Evolutionary conservation across 2,113 vertebrate species (phyloP), one percentile per base, ranked within the genome.

Genomic region (Brachyistius frenatus): DNA sequence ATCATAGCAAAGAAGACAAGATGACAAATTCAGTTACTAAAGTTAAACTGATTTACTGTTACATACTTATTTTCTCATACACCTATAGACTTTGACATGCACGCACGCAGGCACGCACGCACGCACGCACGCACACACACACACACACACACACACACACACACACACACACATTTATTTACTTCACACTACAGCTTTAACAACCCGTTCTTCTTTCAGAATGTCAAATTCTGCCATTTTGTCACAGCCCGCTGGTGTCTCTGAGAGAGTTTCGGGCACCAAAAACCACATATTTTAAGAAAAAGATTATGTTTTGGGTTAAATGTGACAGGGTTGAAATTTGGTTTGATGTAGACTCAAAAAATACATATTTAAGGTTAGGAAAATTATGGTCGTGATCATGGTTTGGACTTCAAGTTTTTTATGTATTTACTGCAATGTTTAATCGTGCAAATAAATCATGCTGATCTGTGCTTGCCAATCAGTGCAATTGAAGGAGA

Each of bases 361-460:
- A 23, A 23, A 23, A 23, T 23, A 23, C 23, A 1, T 23, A 23
- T 23, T 23, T 23, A 23, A 23, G 23, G 23, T 23, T 23, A 23
- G 23, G 23, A 23, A 23, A 23, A 23, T 1, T 23, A 23, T 23
- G 23, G 23, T 23, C 23, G 23, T 23, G 23, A 23, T 23, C 23
- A 23, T 23, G 23, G 23, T 23, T 23, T 23, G 23, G 23, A 23
- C 23, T 23, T 23, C 23, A 23, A 23, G 23, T 23, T 23, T 23
- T 23, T 23, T 23, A 56, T 79, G 53, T 76, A 85, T 90, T 90
- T 90, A 85, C 70, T 76, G 36, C 58, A 69, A 73, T 92, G 77
- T 90, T 93, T 90, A 80, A 78, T 15, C 47, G 3, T 56, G 47
- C 71, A 91, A 90, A 93, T 88, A 90, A 87, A 69, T 87, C 84